Evolutionary conservation across 2,797 vertebrate genomes (phyloP).

Genomic region (Sternotherus odoratus): DNA sequence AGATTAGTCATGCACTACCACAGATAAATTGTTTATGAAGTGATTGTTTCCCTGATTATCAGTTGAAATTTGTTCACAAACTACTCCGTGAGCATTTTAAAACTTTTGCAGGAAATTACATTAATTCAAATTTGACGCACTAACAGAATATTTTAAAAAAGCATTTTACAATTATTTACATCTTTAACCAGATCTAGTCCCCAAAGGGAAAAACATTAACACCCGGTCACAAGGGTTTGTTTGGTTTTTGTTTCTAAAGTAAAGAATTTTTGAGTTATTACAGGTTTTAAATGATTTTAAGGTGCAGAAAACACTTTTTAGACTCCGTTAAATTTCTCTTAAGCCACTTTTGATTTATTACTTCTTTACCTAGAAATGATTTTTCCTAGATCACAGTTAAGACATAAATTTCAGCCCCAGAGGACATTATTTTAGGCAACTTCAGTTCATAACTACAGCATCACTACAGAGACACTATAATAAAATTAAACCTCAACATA

Average conservation of each 20-base stretch:
- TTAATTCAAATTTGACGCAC: background rate
- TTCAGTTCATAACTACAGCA: slow-evolving; percentile 4
- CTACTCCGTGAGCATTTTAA: background rate
- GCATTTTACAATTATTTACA: background rate
- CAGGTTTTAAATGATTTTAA: background rate
- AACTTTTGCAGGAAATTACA: background rate
- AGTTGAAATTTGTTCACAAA: background rate
- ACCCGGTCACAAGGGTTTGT: background rate
- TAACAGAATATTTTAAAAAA: background rate
- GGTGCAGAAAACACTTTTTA: background rate
- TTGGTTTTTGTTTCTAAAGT: background rate
- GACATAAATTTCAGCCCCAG: background rate
- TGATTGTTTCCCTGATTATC: too few species aligned
- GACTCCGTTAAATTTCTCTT: background rate
- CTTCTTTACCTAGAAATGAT: background rate
- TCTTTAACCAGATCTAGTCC: background rate
- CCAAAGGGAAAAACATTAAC: background rate
- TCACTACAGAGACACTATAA: background rate
- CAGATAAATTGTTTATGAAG: too few species aligned
- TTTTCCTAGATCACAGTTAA: too few species aligned
- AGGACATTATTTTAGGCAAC: background rate
- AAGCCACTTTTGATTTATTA: background rate
- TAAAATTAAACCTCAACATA: background rate
- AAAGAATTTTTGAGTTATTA: background rate
- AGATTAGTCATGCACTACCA: background rate